A percentile compares a stretch with the other conserved stretches of the same genome.
These are phyloP conservation scores for Chelonus formosanus DNA, from an alignment of 2,888 invertebrate species.

Conservation along the genomic window DNA sequence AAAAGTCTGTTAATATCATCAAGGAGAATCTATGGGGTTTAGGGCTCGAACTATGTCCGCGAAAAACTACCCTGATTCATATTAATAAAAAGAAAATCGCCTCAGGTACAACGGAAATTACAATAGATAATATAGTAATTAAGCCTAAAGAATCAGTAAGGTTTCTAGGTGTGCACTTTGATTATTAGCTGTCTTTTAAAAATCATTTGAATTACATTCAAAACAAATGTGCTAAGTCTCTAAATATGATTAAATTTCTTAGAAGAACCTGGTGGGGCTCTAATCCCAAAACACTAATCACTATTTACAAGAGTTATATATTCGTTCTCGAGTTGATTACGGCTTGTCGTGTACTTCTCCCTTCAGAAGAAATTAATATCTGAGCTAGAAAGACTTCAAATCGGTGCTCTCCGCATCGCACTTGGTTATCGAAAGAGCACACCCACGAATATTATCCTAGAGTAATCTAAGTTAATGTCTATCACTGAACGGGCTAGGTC, in stretches of 20 bases:
- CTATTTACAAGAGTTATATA: conserved; percentile 21
- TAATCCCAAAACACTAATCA: conserved; percentile 20
- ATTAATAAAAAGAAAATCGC: conserved; percentile 26
- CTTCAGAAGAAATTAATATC: no score
- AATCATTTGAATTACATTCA: conserved; percentile 10
- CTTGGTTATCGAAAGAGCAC: no score
- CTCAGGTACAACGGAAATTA: background rate
- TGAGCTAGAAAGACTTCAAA: no score
- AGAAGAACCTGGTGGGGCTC: conserved; percentile 35
- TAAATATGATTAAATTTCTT: conserved; percentile 32
- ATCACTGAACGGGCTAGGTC: no score
- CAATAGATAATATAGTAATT: background rate
- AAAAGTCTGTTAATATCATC: background rate
- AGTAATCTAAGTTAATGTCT: no score
- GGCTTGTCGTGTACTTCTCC: no score
- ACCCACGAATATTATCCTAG: no score
- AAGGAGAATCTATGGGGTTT: background rate
- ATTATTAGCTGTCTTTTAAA: conserved; percentile 25
- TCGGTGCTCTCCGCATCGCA: no score
- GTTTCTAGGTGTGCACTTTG: conserved; percentile 20
- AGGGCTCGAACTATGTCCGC: conserved; percentile 21
- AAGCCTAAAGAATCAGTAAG: background rate
- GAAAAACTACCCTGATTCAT: conserved; percentile 20
- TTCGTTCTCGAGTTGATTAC: conserved; percentile 29
- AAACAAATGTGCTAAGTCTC: conserved; percentile 1